Percentiles rank a stretch among this genome's conserved stretches.
Conservation (phyloP, 2,113 vertebrate species). For the Himantopus leucocephalus region DNA sequence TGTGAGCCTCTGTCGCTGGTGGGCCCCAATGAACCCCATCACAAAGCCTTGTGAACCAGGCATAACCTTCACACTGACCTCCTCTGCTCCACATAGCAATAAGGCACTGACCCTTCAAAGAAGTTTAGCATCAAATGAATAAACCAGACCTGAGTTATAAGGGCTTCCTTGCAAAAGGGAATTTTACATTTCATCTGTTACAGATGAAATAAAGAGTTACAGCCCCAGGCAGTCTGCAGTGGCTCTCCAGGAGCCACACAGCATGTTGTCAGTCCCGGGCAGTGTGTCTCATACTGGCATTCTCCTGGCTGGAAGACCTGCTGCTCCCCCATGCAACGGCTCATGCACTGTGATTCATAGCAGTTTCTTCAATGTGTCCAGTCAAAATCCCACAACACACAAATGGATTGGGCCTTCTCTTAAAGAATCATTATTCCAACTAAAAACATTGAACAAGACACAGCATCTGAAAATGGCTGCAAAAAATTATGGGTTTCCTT, state of each 20-base stretch:
- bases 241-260: neutral
- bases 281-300: neutral
- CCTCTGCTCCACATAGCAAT: neutral
- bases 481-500: neutral
- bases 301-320: neutral
- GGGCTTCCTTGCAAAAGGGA: neutral
- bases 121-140: neutral
- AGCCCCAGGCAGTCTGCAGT: neutral
- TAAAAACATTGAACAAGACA: neutral
- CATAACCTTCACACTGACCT: neutral
- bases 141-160: constrained; percentile 5
- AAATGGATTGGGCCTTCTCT: neutral
- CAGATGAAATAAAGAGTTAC: neutral
- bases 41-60: neutral
- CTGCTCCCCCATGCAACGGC: neutral
- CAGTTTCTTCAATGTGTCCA: neutral
- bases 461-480: neutral
- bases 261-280: neutral
- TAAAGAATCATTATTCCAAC: neutral
- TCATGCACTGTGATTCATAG: neutral
- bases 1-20: fast-evolving
- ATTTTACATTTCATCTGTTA: constrained; percentile 2
- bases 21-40: neutral
- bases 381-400: neutral
- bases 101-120: neutral